Evolutionary conservation across 2,113 vertebrate species (phyloP), one percentile per base, ranked within the genome.

Genomic region (Opisthocomus hoazin): DNA sequence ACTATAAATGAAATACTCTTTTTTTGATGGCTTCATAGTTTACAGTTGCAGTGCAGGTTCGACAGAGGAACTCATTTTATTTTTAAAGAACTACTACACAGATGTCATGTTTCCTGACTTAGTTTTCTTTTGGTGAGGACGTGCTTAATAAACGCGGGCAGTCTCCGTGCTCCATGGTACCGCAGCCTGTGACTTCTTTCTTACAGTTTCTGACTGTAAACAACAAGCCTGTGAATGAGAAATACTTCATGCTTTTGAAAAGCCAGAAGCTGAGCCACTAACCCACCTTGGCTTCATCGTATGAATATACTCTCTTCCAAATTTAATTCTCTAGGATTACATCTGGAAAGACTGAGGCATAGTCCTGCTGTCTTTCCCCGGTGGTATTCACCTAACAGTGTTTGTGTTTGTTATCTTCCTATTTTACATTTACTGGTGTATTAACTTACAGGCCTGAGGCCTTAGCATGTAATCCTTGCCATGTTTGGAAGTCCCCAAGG

Each of bases 21-120:
- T 24, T 53, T 64, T 30, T 39, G 6, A 2, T 21, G 36, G 19
- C n/a, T 58, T 61, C 4, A 1, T 15, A 20, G 9, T 37, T 92
- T 43, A 32, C 10, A 20, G 23, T 18, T 85, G 27, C 51, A 77
- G 6, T 26, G 9, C 20, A 5, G 6, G 26, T 51, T 63, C 13
- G 23, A 5, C 9, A 19, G 15, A 76, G 11, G 11, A 64, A 12
- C 10, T 73, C 1, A 2, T 6, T 69, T 43, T 46, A 10, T 69
- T 83, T 61, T 70, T n/a, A 48, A 3, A 4, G 57, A 37, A 87
- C 16, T 68, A 2, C 15, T 0, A 0, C 4, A 1, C 12, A 12
- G 30, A 3, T 56, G 19, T 46, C 7, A 2, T 11, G 5, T 24
- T 34, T 15, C 10, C 24, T 29, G 54, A 22, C 7, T 45, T 82